Percentiles rank a stretch among this genome's conserved stretches.
phyloP scores from a whole-genome alignment of 2,888 invertebrate genomes.

The Entomobrya proxima region DNA sequence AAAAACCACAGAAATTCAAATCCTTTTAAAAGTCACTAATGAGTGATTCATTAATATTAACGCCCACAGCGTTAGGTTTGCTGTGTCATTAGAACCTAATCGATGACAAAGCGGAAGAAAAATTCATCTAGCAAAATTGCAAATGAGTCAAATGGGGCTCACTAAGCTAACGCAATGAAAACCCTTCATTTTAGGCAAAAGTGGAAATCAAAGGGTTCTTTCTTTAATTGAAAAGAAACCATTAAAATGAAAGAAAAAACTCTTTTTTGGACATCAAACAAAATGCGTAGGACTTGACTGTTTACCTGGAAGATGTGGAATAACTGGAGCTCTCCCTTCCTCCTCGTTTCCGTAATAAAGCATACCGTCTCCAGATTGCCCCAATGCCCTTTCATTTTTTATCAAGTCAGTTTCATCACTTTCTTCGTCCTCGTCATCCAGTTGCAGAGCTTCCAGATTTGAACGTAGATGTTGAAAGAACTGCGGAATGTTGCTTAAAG shows the following conservation, averaged over 20 bases:
- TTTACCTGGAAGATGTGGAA: constrained; percentile 43
- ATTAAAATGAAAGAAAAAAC: background rate
- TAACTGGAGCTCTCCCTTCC: background rate
- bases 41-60: too few species aligned
- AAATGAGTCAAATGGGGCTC: too few species aligned
- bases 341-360: constrained; percentile 39
- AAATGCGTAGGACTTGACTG: background rate
- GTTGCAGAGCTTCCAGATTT: constrained; percentile 70
- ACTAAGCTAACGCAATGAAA: too few species aligned
- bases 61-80: too few species aligned
- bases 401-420: background rate
- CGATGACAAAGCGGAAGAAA: too few species aligned
- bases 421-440: constrained; percentile 56
- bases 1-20: too few species aligned
- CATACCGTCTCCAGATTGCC: constrained; percentile 41
- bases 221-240: background rate
- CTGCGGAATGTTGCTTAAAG: constrained; percentile 68
- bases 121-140: too few species aligned
- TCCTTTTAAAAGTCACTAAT: too few species aligned
- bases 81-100: too few species aligned
- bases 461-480: constrained; percentile 71
- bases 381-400: constrained; percentile 15
- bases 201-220: background rate
- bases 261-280: background rate
- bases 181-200: too few species aligned